phyloP scores from a whole-genome alignment of 2,888 invertebrate species.

The Cantharis lateralis region DNA sequence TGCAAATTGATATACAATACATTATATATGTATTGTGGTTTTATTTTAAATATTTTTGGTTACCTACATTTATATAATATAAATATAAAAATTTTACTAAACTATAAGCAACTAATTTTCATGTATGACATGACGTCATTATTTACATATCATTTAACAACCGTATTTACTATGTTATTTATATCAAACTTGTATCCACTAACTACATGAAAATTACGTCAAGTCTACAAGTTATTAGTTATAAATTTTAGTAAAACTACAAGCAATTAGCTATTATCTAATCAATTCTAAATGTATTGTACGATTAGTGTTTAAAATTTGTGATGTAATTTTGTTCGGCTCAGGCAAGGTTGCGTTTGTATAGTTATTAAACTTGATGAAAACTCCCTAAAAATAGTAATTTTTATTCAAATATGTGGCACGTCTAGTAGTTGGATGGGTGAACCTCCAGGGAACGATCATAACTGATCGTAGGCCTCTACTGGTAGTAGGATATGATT shows the following conservation, averaged over 20 bases:
- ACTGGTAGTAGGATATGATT: too few species aligned
- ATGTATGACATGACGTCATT: conserved; percentile 1
- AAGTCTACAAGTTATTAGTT: not conserved
- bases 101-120: not conserved
- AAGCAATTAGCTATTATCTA: not conserved
- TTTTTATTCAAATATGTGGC: too few species aligned
- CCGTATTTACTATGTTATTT: not conserved
- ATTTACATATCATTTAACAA: conserved; percentile 1
- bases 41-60: not conserved
- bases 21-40: not conserved
- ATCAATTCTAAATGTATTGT: not conserved
- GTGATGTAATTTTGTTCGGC: not conserved
- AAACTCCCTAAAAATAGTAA: not conserved
- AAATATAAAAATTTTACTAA: not conserved
- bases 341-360: not conserved
- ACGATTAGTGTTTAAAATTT: not conserved
- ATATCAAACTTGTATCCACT: not conserved
- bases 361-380: not conserved
- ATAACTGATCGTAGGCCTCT: too few species aligned
- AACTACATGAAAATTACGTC: not conserved
- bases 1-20: not conserved
- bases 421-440: too few species aligned
- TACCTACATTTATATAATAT: too few species aligned
- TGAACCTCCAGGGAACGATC: too few species aligned
- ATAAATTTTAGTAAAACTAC: not conserved